phyloP scores from a whole-genome alignment of 2,113 vertebrate species.

The Brachyistius frenatus region DNA sequence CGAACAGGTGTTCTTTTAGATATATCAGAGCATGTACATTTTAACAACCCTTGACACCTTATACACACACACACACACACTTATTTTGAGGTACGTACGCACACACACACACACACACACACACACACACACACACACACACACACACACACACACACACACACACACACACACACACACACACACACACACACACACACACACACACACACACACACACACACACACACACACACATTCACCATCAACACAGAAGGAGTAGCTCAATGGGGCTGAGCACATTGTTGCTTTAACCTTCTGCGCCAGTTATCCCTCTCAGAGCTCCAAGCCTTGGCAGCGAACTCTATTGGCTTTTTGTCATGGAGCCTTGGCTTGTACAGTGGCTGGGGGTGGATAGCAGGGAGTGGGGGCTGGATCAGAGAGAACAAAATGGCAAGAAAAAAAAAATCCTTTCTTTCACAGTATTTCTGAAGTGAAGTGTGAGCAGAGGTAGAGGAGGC shows the following conservation, averaged over 20 bases:
- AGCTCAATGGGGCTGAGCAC: conserved; percentile 79
- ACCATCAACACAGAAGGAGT: conserved; percentile 70
- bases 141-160: conserved; percentile 49
- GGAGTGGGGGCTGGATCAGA: conserved; percentile 6
- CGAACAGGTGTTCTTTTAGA: conserved; percentile 81
- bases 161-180: conserved; percentile 43
- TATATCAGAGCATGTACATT: conserved; percentile 64
- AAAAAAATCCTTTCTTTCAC: conserved; percentile 74
- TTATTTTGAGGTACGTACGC: conserved; percentile 49
- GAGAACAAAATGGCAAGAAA: conserved; percentile 74
- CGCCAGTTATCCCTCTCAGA: conserved; percentile 82
- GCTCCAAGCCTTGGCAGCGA: conserved; percentile 80
- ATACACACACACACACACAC: conserved; percentile 64
- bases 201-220: conserved; percentile 38
- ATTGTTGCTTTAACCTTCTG: conserved; percentile 85
- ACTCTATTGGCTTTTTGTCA: conserved; percentile 84
- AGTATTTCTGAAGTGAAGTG: conserved; percentile 74
- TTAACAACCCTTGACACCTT: conserved; percentile 78
- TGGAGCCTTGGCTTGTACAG: conserved; percentile 74
- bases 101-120: conserved; percentile 15
- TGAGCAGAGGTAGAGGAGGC: conserved; percentile 68
- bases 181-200: conserved; percentile 30
- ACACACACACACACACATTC: conserved; percentile 54
- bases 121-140: conserved; percentile 39
- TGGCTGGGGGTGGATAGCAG: conserved; percentile 56